Evolutionary conservation across 1,140 invertebrate species (phyloP), one percentile per base, ranked within the genome.

Genomic region (Medauroidea extradentata): DNA sequence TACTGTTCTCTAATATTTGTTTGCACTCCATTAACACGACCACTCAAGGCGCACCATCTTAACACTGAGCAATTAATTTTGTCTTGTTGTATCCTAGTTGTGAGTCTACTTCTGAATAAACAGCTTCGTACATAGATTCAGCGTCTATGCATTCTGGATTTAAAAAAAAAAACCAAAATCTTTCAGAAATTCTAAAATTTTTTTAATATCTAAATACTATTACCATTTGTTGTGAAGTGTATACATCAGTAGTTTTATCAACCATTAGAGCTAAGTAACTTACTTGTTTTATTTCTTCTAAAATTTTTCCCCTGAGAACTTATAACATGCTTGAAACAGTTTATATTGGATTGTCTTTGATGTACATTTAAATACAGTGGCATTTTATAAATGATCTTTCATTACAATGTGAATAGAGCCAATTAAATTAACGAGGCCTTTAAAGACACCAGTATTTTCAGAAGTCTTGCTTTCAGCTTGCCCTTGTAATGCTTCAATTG

Each of bases 301-400:
- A 54, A 41, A 73, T 69, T 59, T 68, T 48, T 58, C 70, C 64
- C 18, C 67, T 59, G 54, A 57, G 63, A 8, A 72, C 65, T 19
- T 53, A 57, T 9, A 70, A 53, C 34, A 77, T 75, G 68, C 74
- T 75, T 74, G 67, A 76, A 72, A 62, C 67, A 66, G 69, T 68
- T 59, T 69, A 66, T 72, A 71, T 62, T 71, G 67, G 43, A 73
- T 72, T 9, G 46, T 53, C 53, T 65, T 68, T n/a, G n/a, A 72
- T 16, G 61, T 62, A 16, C 65, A 67, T 65, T 67, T 70, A 63
- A 70, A 69, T 13, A 71, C 64, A 27, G 69, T 50, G 46, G 53
- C 43, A 5, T 54, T 67, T 49, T 66, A 43, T 57, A 71, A 65
- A 62, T 69, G 65, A 55, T 69, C 61, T 54, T 59, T 69, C 25